These are phyloP conservation scores for Aporophyla lueneburgensis DNA, from an alignment of 2,888 invertebrate genomes.

Conservation along the genomic window DNA sequence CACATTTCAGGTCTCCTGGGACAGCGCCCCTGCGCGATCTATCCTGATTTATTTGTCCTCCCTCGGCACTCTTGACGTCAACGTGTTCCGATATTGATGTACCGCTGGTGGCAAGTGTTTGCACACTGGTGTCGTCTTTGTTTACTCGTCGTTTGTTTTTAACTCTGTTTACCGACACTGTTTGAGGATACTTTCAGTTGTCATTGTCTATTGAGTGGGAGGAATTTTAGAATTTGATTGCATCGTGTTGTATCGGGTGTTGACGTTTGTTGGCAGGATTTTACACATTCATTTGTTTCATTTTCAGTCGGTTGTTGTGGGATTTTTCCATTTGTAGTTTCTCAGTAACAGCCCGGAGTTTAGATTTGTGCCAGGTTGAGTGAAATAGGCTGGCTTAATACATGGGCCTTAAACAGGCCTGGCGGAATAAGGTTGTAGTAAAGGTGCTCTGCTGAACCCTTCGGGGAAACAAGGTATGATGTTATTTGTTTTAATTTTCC, in stretches of 20 bases:
- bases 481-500: not conserved
- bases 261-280: not conserved
- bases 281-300: slow-evolving; percentile 1
- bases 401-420: not conserved
- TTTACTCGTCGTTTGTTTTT: slow-evolving; percentile 80
- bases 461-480: not conserved
- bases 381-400: not conserved
- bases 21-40: slow-evolving; percentile 73
- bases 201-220: slow-evolving; percentile 50
- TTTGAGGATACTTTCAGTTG: slow-evolving; percentile 60
- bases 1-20: slow-evolving; percentile 73
- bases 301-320: not conserved
- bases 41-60: slow-evolving; percentile 83
- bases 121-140: slow-evolving; percentile 77
- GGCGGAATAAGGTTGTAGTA: not conserved
- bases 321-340: not conserved
- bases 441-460: not conserved
- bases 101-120: slow-evolving; percentile 75
- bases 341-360: not conserved
- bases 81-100: slow-evolving; percentile 48
- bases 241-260: slow-evolving; percentile 1
- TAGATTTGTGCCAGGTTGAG: not conserved
- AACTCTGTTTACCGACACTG: slow-evolving; percentile 54
- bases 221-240: slow-evolving; percentile 53
- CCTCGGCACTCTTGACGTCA: slow-evolving; percentile 49